A percentile compares a stretch with the other conserved stretches of the same genome.
phyloP scores from a whole-genome alignment of 2,888 invertebrate species.

The Watsonalla binaria region DNA sequence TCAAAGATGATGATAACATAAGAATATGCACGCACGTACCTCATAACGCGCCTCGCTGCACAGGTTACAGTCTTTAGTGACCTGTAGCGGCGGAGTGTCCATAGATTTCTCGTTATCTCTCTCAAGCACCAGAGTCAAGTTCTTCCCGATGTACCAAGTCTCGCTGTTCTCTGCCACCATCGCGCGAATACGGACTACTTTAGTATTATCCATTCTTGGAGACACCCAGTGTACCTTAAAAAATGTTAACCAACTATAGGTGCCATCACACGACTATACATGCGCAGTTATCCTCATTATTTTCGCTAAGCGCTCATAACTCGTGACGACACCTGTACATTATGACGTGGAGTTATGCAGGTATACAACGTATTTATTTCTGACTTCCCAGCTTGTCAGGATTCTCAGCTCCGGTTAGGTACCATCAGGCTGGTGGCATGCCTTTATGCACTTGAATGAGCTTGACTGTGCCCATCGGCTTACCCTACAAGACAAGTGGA shows the following conservation, averaged over 20 bases:
- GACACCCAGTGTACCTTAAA: constrained; percentile 68
- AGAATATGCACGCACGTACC: constrained; percentile 41
- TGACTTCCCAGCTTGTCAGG: too few species aligned
- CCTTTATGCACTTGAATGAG: too few species aligned
- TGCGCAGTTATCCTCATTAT: background rate
- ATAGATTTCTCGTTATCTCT: constrained; percentile 44
- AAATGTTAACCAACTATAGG: background rate
- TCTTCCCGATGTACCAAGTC: constrained; percentile 52
- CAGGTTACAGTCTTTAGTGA: constrained; percentile 38
- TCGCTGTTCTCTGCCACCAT: constrained; percentile 67
- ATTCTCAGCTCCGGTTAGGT: too few species aligned
- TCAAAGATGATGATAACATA: too few species aligned
- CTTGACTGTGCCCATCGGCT: too few species aligned
- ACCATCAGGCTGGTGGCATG: too few species aligned
- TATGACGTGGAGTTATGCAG: background rate
- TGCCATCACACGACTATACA: background rate
- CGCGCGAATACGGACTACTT: constrained; percentile 53
- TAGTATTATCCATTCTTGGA: constrained; percentile 42
- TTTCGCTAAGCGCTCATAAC: too few species aligned
- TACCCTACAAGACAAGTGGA: too few species aligned
- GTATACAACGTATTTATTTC: background rate
- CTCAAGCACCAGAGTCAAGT: constrained; percentile 43
- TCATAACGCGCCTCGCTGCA: constrained; percentile 70
- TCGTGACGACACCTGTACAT: background rate
- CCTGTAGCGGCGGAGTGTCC: constrained; percentile 47